phyloP scores from a whole-genome alignment of 1,140 invertebrate genomes.

The Chlorops oryzae region DNA sequence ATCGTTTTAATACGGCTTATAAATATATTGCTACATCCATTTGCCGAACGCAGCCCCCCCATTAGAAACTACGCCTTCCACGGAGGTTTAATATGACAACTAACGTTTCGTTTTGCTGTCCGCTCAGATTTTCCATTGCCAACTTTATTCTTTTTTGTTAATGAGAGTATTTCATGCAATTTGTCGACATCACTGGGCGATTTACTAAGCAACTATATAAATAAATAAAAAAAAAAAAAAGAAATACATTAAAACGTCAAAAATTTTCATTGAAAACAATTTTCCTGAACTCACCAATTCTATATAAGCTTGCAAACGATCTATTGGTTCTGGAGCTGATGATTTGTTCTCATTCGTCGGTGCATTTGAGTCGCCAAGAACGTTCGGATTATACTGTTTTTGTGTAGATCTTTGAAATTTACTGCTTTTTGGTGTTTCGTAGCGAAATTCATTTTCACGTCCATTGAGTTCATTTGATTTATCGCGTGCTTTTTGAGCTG shows the following conservation, averaged over 20 bases:
- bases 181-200: slow-evolving; percentile 44
- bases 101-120: slow-evolving; percentile 14
- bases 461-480: too few species aligned
- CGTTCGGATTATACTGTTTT: slow-evolving; percentile 36
- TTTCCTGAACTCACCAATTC: slow-evolving; percentile 25
- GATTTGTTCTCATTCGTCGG: too few species aligned
- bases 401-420: slow-evolving; percentile 28
- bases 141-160: slow-evolving; percentile 17
- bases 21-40: too few species aligned
- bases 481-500: too few species aligned
- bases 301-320: slow-evolving; percentile 43
- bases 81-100: slow-evolving; percentile 24
- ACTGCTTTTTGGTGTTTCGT: slow-evolving; percentile 35
- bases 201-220: slow-evolving; percentile 31
- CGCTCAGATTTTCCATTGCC: slow-evolving; percentile 22
- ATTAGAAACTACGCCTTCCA: slow-evolving; percentile 45
- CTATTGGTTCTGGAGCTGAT: slow-evolving; percentile 31
- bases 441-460: too few species aligned
- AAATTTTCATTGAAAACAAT: too few species aligned
- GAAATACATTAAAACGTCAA: slow-evolving; percentile 7
- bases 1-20: too few species aligned
- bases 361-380: too few species aligned
- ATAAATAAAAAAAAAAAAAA: slow-evolving; percentile 12
- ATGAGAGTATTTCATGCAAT: slow-evolving; percentile 34
- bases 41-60: too few species aligned